Evolutionary conservation across 2,888 invertebrate genomes (phyloP).

Genomic region (Perithous albicinctus): DNA sequence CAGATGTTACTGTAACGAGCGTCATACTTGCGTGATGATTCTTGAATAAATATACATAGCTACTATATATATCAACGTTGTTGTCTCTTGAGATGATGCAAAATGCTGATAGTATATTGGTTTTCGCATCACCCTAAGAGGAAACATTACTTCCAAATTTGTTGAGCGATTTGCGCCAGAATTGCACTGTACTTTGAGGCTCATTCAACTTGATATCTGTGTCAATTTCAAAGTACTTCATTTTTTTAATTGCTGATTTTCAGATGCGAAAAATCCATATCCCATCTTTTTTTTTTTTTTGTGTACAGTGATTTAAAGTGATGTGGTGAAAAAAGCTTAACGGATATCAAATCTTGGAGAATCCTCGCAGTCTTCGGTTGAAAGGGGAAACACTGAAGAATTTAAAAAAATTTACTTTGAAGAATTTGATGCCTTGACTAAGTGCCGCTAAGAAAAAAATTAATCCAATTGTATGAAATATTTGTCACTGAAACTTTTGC

Average conservation of each 20-base stretch:
- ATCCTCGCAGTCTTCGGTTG: constrained; percentile 5
- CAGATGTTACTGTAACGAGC: constrained; percentile 48
- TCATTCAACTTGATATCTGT: not conserved
- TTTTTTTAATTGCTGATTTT: not conserved
- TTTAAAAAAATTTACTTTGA: too few relatives aligned
- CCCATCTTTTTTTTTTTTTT: not conserved
- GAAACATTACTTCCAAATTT: not conserved
- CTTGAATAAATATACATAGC: constrained; percentile 56
- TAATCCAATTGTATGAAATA: too few relatives aligned
- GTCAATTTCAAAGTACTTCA: not conserved
- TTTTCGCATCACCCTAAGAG: not conserved
- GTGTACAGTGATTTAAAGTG: not conserved
- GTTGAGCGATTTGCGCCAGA: not conserved
- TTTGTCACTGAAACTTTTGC: too few relatives aligned
- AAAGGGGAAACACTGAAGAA: too few relatives aligned
- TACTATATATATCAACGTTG: constrained; percentile 61
- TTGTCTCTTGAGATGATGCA: constrained; percentile 1
- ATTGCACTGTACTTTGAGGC: not conserved
- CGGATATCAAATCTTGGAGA: not conserved
- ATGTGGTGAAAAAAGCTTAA: constrained; percentile 1
- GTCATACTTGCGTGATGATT: constrained; percentile 50
- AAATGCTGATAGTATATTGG: not conserved
- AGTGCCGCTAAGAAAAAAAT: too few relatives aligned
- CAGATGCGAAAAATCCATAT: not conserved
- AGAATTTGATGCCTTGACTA: too few relatives aligned